These are phyloP conservation scores for Pomacea maculata DNA, from an alignment of 1,140 invertebrate genomes.

Conservation along the genomic window DNA sequence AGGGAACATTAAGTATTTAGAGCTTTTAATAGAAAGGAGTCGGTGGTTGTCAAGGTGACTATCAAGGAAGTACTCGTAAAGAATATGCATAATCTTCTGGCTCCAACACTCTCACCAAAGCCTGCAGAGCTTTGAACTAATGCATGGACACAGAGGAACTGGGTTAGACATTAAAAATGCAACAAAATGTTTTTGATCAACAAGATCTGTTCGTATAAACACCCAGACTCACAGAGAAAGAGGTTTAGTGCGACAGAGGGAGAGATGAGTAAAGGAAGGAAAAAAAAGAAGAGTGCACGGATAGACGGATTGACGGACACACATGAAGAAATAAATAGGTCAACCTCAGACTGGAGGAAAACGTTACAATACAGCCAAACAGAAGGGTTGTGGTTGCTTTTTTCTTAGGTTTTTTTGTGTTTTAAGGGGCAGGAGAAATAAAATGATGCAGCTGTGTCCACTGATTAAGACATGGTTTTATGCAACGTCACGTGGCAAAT, in stretches of 20 bases:
- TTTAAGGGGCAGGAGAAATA: too few relatives aligned
- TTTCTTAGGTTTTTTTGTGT: not conserved
- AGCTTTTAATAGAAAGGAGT: too few relatives aligned
- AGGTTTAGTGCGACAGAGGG: not conserved
- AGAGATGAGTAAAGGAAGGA: not conserved
- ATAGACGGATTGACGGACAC: not conserved
- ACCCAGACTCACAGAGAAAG: not conserved
- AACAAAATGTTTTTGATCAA: too few relatives aligned
- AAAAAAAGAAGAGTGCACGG: not conserved
- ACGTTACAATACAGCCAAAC: not conserved
- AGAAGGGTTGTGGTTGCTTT: not conserved
- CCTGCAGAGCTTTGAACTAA: too few relatives aligned
- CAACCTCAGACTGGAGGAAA: not conserved
- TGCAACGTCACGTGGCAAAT: not conserved
- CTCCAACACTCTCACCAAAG: too few relatives aligned
- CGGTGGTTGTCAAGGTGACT: too few relatives aligned
- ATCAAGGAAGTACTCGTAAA: too few relatives aligned
- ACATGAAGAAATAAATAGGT: not conserved
- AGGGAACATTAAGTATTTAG: too few relatives aligned
- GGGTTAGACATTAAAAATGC: too few relatives aligned
- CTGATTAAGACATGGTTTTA: not conserved
- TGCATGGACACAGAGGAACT: too few relatives aligned
- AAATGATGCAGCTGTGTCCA: not conserved
- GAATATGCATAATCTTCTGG: too few relatives aligned
- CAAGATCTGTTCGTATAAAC: too few relatives aligned